Percentiles rank a stretch among this genome's conserved stretches.
These are phyloP conservation scores for Mallotus villosus DNA, from an alignment of 2,797 vertebrate genomes.

Conservation along the genomic window DNA sequence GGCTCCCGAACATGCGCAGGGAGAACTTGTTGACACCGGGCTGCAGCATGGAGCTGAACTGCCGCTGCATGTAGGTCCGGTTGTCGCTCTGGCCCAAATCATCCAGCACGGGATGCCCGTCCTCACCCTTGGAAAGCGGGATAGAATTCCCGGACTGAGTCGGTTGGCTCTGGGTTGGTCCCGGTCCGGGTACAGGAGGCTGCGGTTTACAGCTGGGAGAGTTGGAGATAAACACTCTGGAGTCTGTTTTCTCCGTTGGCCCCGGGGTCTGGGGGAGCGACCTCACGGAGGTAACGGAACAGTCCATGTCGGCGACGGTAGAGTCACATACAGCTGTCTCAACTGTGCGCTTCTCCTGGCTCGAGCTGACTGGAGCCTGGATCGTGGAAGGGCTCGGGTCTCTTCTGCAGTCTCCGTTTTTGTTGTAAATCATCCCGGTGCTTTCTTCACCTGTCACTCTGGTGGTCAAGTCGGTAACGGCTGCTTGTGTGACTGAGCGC, in stretches of 20 bases:
- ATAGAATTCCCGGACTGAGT: constrained; percentile 62
- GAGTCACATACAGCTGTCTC: constrained; percentile 48
- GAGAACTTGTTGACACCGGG: constrained; percentile 99
- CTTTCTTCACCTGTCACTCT: constrained; percentile 46
- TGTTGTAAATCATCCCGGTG: constrained; percentile 78
- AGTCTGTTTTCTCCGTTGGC: constrained; percentile 74
- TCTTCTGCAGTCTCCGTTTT: constrained; percentile 83
- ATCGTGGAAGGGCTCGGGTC: constrained; percentile 73
- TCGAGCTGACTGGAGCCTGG: constrained; percentile 73
- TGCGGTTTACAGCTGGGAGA: constrained; percentile 59
- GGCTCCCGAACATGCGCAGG: constrained; percentile 97
- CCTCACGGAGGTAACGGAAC: constrained; percentile 59
- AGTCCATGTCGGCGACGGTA: constrained; percentile 63
- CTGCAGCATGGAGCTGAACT: constrained; percentile 94
- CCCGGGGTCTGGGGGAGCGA: constrained; percentile 59
- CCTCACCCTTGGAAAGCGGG: constrained; percentile 72
- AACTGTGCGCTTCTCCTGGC: constrained; percentile 67
- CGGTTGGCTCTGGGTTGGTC: constrained; percentile 51
- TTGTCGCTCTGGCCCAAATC: constrained; percentile 80
- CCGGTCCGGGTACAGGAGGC: constrained; percentile 20
- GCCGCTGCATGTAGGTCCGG: constrained; percentile 93
- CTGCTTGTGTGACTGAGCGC: constrained; percentile 33
- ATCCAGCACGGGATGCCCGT: constrained; percentile 79
- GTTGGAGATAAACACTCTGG: constrained; percentile 78
- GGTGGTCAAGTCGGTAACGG: constrained; percentile 19